These are phyloP conservation scores for Cheilosia soror DNA, from an alignment of 2,888 invertebrate species.

Conservation along the genomic window DNA sequence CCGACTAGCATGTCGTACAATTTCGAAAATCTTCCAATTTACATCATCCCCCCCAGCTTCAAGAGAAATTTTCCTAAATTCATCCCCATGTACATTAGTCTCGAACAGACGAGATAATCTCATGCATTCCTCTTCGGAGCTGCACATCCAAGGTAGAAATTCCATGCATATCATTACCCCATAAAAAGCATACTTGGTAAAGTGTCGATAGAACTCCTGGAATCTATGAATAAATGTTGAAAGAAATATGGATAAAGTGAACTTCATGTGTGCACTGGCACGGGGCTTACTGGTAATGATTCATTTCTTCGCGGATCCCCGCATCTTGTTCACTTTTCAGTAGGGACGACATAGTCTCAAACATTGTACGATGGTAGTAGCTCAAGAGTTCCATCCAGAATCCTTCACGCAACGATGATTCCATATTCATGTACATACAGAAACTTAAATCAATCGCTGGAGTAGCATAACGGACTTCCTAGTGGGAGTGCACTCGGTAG, in stretches of 20 bases:
- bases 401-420: slow-evolving; percentile 76
- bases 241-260: neutral
- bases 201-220: slow-evolving; percentile 80
- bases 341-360: slow-evolving; percentile 77
- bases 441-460: slow-evolving; percentile 81
- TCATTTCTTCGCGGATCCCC: neutral
- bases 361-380: slow-evolving; percentile 79
- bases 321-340: slow-evolving; percentile 75
- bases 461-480: slow-evolving; percentile 81
- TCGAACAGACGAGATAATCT: slow-evolving; percentile 76
- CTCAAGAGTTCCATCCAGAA: slow-evolving; percentile 79
- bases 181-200: slow-evolving; percentile 81
- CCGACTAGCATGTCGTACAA: slow-evolving; percentile 80
- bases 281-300: slow-evolving; percentile 9
- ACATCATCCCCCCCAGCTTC: slow-evolving; percentile 80
- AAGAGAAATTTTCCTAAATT: slow-evolving; percentile 79
- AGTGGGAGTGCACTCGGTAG: neutral
- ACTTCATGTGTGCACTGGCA: neutral
- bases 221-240: slow-evolving; percentile 75
- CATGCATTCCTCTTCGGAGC: slow-evolving; percentile 79
- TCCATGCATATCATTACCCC: slow-evolving; percentile 81
- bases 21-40: slow-evolving; percentile 78
- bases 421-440: slow-evolving; percentile 81
- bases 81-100: slow-evolving; percentile 79
- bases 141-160: slow-evolving; percentile 81